Base-by-base conservation (phyloP, 2,113 vertebrate genomes). In the Chelonoidis abingdonii region DNA sequence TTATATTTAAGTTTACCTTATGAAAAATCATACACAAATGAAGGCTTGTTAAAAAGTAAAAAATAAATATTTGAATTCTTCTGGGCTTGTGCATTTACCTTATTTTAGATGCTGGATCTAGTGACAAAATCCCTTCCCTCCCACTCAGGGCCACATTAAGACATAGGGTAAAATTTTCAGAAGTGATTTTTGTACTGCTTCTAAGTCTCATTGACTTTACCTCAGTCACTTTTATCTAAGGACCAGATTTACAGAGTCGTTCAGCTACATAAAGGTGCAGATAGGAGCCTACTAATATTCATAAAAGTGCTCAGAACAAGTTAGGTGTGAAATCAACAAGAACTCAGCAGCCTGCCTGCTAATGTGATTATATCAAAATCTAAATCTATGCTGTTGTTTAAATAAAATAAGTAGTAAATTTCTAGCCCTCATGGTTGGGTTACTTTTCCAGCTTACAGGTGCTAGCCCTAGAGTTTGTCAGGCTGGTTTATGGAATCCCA, bases 121-220 rank as follows among this genome's bases (percentile, higher is more conserved):
- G 14, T 16, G 31, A 65, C 16, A 80, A 24, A 14, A 0, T 0
- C 1, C 5, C 11, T 85, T 79, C 44, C 13, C 44, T 78, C 14
- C 8, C 7, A 56, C 7, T 29, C 52, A 59, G 22, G 9, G 3
- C 25, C 65, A 44, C 25, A 31, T 62, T 62, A 62, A 31, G 29
- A 31, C 59, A 62, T 62, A 62, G 59, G 27, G 44, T 10, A 86
- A 59, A 86, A 56, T 52, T 82, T 82, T 6, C 31, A 59, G 59
- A 75, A 1, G 53, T 17, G 31, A 49, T 6, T 83, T 85, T 1
- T 62, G 27, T 0, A 1, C 24, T 94, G 50, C 53, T 62, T 62
- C 29, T 62, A 62, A 62, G 10, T 62, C 29, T 62, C 5, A 57
- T 11, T 59, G 57, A 59, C 57, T 27, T 59, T 59, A 27, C 10